A percentile compares a stretch with the other conserved stretches of the same genome.
phyloP scores from a whole-genome alignment of 2,888 invertebrate species.

The Dorcus hopei region DNA sequence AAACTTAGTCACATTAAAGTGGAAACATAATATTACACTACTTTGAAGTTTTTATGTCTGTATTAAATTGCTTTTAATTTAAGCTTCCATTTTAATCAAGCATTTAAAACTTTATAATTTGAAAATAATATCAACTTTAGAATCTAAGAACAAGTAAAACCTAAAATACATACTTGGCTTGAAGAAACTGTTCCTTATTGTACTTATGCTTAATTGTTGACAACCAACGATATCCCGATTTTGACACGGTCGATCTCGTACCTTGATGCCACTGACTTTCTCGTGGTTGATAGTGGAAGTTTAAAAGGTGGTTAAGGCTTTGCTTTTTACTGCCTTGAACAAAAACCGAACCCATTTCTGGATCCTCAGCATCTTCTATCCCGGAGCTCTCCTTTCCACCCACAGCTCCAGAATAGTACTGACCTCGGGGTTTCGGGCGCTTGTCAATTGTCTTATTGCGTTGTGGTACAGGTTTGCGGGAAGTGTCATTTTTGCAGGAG shows the following conservation, averaged over 20 bases:
- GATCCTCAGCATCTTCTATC: conserved; percentile 55
- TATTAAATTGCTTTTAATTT: no score
- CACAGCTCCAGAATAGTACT: conserved; percentile 53
- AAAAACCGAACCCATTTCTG: conserved; percentile 82
- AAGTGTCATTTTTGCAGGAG: conserved; percentile 60
- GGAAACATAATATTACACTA: no score
- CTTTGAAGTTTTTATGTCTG: no score
- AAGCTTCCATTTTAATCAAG: no score
- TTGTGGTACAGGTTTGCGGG: conserved; percentile 66
- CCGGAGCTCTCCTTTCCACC: conserved; percentile 72
- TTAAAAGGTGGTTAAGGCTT: conserved; percentile 90
- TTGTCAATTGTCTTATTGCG: conserved; percentile 67
- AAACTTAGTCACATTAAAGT: no score
- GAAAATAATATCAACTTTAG: no score
- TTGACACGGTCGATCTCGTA: conserved; percentile 26
- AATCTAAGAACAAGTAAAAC: no score
- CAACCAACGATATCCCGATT: conserved; percentile 44
- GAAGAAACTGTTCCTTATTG: conserved; percentile 90
- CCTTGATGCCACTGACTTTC: conserved; percentile 41
- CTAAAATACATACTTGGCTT: conserved; percentile 75
- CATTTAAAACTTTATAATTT: no score
- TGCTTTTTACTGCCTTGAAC: conserved; percentile 84
- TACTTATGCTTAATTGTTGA: conserved; percentile 65
- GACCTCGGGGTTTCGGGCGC: conserved; percentile 67
- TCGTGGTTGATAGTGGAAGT: conserved; percentile 80